These are phyloP conservation scores for Sula dactylatra DNA, from an alignment of 2,113 vertebrate genomes.

Conservation along the genomic window DNA sequence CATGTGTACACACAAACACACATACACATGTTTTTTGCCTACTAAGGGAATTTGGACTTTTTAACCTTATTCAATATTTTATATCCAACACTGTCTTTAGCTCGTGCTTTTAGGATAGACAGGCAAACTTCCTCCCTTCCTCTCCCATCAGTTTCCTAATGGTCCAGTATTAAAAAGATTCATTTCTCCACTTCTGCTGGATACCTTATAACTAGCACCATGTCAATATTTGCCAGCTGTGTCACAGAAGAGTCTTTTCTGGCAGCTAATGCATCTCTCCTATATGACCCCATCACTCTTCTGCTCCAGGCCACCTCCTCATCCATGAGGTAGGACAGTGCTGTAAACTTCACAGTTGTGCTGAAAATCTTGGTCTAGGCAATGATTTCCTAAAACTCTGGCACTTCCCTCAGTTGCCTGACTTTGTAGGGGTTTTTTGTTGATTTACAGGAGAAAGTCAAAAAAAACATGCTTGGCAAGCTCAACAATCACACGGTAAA, in stretches of 20 bases:
- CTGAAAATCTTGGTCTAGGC: background rate
- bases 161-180: background rate
- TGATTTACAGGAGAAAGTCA: background rate
- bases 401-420: background rate
- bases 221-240: background rate
- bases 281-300: background rate
- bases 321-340: background rate
- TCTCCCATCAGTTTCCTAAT: background rate
- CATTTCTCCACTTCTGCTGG: background rate
- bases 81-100: background rate
- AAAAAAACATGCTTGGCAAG: background rate
- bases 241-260: background rate
- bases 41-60: background rate
- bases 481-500: background rate
- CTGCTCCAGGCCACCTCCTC: background rate
- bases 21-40: background rate
- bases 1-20: background rate
- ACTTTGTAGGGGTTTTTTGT: background rate
- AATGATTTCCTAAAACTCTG: background rate
- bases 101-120: background rate
- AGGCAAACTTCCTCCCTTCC: background rate
- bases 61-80: background rate
- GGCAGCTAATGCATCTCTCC: background rate
- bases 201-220: background rate
- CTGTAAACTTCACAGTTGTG: background rate